Percentiles rank a stretch among this genome's conserved stretches.
Conservation (phyloP, 2,888 invertebrate genomes). For the Cyrtodaria siliqua region DNA sequence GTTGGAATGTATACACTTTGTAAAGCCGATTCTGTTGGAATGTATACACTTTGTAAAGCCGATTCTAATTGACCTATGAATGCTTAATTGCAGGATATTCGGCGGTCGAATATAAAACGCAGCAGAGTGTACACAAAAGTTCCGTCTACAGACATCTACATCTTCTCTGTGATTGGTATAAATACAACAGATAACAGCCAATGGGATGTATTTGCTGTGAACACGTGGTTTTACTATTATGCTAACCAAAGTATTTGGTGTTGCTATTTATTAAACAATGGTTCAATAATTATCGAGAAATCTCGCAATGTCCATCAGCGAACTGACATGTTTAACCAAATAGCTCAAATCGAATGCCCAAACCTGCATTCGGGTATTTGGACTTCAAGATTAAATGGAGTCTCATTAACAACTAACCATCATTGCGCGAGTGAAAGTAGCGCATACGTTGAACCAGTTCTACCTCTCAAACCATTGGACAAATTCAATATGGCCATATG, state of each 20-base stretch:
- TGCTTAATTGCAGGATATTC: no score
- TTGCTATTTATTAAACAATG: slow-evolving; percentile 20
- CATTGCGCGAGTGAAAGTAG: background rate
- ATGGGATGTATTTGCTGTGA: slow-evolving; percentile 28
- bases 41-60: no score
- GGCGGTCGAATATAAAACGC: no score
- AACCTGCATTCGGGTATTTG: background rate
- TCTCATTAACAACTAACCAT: slow-evolving; percentile 2
- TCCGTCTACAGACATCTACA: background rate
- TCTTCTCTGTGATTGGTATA: slow-evolving; percentile 30
- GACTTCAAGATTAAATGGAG: background rate
- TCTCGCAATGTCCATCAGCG: slow-evolving; percentile 16
- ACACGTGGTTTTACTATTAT: slow-evolving; percentile 12
- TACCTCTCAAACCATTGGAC: background rate
- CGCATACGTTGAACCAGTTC: slow-evolving; percentile 3
- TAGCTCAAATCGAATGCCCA: slow-evolving; percentile 27
- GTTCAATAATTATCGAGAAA: background rate
- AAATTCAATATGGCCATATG: slow-evolving; percentile 33
- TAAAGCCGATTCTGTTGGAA: no score
- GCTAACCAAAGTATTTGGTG: background rate
- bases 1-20: no score
- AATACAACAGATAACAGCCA: background rate
- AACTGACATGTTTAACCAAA: slow-evolving; percentile 27
- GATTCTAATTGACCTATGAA: no score
- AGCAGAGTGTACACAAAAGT: slow-evolving; percentile 1